Evolutionary conservation across 2,888 invertebrate genomes (phyloP).

Genomic region (Conomelus anceps): DNA sequence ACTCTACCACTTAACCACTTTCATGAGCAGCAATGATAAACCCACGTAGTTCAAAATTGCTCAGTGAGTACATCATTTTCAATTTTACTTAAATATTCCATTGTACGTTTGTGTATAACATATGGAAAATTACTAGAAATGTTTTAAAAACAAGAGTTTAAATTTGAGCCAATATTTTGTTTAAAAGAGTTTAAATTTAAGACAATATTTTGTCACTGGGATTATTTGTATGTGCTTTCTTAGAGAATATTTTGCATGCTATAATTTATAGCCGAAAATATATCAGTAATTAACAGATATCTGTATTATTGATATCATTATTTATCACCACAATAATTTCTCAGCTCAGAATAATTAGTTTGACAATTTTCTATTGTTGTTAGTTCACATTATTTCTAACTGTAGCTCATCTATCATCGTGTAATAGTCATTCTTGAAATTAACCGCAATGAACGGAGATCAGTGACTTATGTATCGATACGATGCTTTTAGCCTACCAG

Average conservation of each 20-base stretch:
- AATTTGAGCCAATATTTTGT: neutral
- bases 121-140: no score
- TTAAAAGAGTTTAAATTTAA: neutral
- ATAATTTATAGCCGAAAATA: neutral
- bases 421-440: neutral
- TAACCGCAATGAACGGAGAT: neutral
- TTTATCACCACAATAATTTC: no score
- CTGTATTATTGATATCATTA: no score
- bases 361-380: neutral
- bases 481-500: slow-evolving; percentile 55
- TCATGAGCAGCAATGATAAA: no score
- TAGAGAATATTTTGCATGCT: neutral
- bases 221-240: slow-evolving; percentile 3
- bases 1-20: no score
- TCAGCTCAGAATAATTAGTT: no score
- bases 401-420: neutral
- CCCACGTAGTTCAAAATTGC: no score
- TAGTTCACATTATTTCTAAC: neutral
- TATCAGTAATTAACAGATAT: no score
- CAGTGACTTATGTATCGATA: neutral
- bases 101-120: no score
- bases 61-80: no score
- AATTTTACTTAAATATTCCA: no score
- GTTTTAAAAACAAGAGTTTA: neutral
- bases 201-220: neutral